These are phyloP conservation scores for Gobius niger DNA, from an alignment of 2,113 vertebrate genomes.

Conservation along the genomic window DNA sequence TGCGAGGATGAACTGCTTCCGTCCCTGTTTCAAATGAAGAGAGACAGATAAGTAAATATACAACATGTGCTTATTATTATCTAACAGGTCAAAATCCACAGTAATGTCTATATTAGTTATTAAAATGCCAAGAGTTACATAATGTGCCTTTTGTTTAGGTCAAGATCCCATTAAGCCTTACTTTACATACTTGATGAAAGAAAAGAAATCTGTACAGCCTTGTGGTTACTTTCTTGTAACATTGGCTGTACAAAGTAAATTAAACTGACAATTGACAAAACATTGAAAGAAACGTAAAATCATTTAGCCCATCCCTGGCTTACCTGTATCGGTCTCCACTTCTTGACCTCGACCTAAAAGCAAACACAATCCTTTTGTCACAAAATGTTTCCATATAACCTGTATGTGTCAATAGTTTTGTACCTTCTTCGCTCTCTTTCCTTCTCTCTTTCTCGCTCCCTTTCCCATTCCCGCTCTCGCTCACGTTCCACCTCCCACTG, in stretches of 20 bases:
- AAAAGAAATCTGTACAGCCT: no score
- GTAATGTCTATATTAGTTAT: no score
- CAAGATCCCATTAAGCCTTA: no score
- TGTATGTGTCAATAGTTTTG: background rate
- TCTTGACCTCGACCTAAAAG: conserved; percentile 74
- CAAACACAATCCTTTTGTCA: background rate
- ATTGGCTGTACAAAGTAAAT: background rate
- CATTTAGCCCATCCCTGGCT: background rate
- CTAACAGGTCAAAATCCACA: no score
- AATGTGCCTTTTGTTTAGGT: no score
- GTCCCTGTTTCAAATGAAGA: conserved; percentile 56
- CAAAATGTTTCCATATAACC: background rate
- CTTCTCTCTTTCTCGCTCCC: conserved; percentile 46
- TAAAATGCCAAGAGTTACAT: no score
- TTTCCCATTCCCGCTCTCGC: conserved; percentile 58
- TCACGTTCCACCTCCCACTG: conserved; percentile 75
- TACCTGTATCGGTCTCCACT: conserved; percentile 79
- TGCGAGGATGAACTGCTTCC: conserved; percentile 77
- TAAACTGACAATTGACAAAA: background rate
- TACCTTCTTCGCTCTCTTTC: conserved; percentile 74
- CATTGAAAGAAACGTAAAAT: no score
- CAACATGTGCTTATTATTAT: no score
- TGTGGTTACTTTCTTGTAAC: no score
- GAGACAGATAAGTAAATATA: background rate
- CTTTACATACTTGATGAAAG: background rate